Evolutionary conservation across 2,888 invertebrate species (phyloP).

Genomic region (Ctenicera cuprea): DNA sequence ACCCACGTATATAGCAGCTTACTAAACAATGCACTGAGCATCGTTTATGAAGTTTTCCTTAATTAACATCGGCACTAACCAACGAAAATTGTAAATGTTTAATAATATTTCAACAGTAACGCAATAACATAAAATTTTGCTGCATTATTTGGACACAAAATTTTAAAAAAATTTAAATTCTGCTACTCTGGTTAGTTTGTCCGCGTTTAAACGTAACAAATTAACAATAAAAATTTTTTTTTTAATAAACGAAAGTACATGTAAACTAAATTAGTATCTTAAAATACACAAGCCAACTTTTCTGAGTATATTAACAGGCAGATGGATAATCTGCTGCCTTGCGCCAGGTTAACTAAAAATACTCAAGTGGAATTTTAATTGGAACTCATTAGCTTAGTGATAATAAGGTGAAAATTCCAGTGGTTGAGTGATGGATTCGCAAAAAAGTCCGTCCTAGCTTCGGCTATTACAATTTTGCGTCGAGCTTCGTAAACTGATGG

Average conservation of each 20-base stretch:
- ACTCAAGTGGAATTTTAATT: conserved; percentile 16
- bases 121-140: too few relatives aligned
- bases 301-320: not conserved
- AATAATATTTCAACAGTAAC: not conserved
- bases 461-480: conserved; percentile 22
- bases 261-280: too few relatives aligned
- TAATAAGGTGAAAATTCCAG: conserved; percentile 13
- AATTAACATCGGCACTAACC: not conserved
- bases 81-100: conserved; percentile 13
- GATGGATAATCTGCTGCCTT: not conserved
- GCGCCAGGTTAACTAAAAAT: conserved; percentile 2
- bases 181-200: too few relatives aligned
- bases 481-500: conserved; percentile 22
- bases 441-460: not conserved
- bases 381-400: not conserved
- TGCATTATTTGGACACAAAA: too few relatives aligned
- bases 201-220: too few relatives aligned
- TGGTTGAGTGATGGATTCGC: conserved; percentile 10
- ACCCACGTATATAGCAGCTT: conserved; percentile 12
- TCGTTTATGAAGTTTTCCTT: conserved; percentile 1
- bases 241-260: too few relatives aligned
- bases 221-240: too few relatives aligned
- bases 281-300: not conserved
- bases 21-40: not conserved
- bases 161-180: too few relatives aligned